Evolutionary conservation across 2,888 invertebrate genomes (phyloP), one percentile per base, ranked within the genome.

Genomic region (Iselma pallidipennis): DNA sequence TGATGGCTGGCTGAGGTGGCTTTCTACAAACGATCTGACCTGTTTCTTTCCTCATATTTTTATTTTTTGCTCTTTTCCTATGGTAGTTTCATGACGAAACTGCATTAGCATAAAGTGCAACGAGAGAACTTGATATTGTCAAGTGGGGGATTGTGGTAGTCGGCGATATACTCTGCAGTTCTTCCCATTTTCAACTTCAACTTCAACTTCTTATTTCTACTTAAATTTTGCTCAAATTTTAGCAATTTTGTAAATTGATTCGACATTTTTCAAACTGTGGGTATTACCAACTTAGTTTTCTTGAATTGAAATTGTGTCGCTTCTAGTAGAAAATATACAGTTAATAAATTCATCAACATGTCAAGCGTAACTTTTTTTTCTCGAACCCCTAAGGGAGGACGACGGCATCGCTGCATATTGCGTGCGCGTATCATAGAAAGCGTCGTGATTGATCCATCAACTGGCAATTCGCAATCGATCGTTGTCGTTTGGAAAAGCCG

Each of bases 341-440:
- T 28, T 60, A 60, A 60, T 60, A 60, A 60, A 60, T 60, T 56
- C 49, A 60, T 55, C 60, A 60, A 56, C 51, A 51, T 56, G 60
- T 60, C 55, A 51, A 55, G 45, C 51, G 16, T 51, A 3, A 4
- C 1, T 1, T 45, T 45, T 12, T 21, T 5, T 12, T 21, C 2
- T n/a, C 52, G 29, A 14, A 14, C 45, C 33, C 14, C 14, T 14
- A 52, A 29, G 48, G 45, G 16, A 4, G 19, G n/a, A 14, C 50
- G 25, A 21, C 48, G 19, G 14, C 14, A 23, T 50, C 26, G 19
- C 16, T 56, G 56, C 55, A 60, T 59, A 58, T 53, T 59, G 55
- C 55, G 54, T 59, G 49, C 49, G 55, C 55, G 48, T 55, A 59
- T 59, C 59, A 55, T 19, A 23, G 45, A 45, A 45, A 12, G 16